Evolutionary conservation across 2,113 vertebrate genomes (phyloP).

Genomic region (Solenodon paradoxus): DNA sequence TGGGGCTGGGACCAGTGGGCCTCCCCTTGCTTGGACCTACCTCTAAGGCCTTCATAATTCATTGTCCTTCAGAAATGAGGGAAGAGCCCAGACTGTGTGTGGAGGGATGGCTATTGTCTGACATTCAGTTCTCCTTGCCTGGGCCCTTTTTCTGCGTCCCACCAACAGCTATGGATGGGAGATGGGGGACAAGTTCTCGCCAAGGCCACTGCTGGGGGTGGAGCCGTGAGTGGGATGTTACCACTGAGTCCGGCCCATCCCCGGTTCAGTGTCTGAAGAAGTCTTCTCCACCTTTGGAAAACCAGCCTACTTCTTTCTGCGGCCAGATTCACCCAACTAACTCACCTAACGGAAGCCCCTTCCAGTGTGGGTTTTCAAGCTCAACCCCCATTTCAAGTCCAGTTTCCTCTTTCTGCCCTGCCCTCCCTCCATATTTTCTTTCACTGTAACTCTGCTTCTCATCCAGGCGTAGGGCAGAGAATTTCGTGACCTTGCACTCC

Average conservation of each 20-base stretch:
- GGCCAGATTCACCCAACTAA: constrained; percentile 76
- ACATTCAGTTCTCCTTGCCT: too few relatives aligned
- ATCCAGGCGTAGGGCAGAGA: too few relatives aligned
- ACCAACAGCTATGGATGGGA: background rate
- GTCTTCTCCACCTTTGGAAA: constrained; percentile 82
- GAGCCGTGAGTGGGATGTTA: constrained; percentile 75
- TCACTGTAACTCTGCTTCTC: too few relatives aligned
- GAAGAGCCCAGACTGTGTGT: constrained; percentile 88
- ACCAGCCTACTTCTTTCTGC: constrained; percentile 79
- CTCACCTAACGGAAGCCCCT: constrained; percentile 76
- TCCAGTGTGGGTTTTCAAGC: constrained; percentile 54
- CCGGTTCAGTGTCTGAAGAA: constrained; percentile 80
- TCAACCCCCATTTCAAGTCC: constrained; percentile 37
- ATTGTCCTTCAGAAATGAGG: constrained; percentile 90
- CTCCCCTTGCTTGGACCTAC: constrained; percentile 87
- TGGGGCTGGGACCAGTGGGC: constrained; percentile 75
- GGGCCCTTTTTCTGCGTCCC: too few relatives aligned
- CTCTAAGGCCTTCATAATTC: constrained; percentile 92
- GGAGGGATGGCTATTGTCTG: constrained; percentile 87
- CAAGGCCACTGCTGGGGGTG: constrained; percentile 64
- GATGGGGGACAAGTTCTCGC: too few relatives aligned
- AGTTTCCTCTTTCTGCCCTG: background rate
- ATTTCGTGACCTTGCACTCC: too few relatives aligned
- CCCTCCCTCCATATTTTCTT: background rate
- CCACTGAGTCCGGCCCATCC: constrained; percentile 79